Conservation (phyloP, 2,888 invertebrate species). For the Tribolium freemani region DNA sequence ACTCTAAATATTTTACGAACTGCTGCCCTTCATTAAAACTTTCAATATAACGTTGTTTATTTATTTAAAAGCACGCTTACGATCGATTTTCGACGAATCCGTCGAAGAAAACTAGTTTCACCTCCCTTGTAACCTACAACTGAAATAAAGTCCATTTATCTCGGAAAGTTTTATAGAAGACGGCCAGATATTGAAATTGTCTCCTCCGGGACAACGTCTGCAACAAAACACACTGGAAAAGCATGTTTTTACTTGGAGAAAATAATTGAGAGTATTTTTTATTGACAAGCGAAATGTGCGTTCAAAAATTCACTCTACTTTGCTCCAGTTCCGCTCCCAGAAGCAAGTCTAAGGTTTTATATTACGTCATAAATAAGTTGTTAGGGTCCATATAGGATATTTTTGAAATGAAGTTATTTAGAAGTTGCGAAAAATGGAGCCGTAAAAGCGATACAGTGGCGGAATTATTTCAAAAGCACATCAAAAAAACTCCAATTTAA, state of each 20-base stretch:
- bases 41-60: too few species aligned
- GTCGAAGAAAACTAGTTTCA: too few species aligned
- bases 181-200: slow-evolving; percentile 28
- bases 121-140: too few species aligned
- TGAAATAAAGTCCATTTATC: slow-evolving; percentile 28
- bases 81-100: too few species aligned
- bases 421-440: neutral
- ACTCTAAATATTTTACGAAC: too few species aligned
- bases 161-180: slow-evolving; percentile 21
- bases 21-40: too few species aligned
- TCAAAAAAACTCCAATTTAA: too few species aligned
- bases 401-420: slow-evolving; percentile 2
- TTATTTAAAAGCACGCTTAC: too few species aligned
- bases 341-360: slow-evolving; percentile 1
- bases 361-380: slow-evolving; percentile 3
- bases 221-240: slow-evolving; percentile 10
- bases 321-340: neutral
- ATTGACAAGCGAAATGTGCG: neutral
- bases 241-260: neutral
- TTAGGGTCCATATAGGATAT: slow-evolving; percentile 5
- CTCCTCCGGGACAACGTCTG: slow-evolving; percentile 4
- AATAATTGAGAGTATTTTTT: neutral
- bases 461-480: too few species aligned
- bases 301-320: slow-evolving; percentile 3
- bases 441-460: too few species aligned